Evolutionary conservation across 2,113 vertebrate genomes (phyloP).

Genomic region (Erythrocercus mccallii): DNA sequence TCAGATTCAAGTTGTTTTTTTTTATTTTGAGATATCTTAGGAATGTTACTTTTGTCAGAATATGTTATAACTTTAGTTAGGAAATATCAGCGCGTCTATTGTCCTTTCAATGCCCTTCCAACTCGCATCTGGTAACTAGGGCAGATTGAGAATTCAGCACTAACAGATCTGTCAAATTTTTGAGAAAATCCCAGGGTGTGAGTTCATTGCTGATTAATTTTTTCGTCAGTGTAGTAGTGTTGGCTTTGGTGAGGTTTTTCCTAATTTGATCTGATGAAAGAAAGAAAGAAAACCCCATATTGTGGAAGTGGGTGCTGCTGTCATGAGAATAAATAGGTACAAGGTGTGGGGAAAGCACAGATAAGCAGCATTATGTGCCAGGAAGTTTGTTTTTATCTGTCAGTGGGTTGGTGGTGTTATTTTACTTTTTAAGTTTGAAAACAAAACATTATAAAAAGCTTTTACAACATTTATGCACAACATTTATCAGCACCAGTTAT

Average conservation of each 20-base stretch:
- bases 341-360: background rate
- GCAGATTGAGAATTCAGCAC: constrained; percentile 29
- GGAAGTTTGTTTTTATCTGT: background rate
- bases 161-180: constrained; percentile 54
- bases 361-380: background rate
- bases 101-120: constrained; percentile 50
- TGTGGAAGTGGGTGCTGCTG: background rate
- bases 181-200: constrained; percentile 50
- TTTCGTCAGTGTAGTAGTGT: background rate
- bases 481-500: background rate
- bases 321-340: background rate
- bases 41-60: background rate
- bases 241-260: constrained; percentile 13
- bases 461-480: background rate
- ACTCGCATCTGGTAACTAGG: constrained; percentile 13
- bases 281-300: background rate
- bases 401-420: background rate
- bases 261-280: background rate
- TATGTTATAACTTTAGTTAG: background rate
- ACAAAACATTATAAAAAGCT: background rate
- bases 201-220: constrained; percentile 36
- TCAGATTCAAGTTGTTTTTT: background rate
- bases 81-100: background rate
- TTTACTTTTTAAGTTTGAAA: background rate
- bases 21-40: background rate